A percentile compares a stretch with the other conserved stretches of the same genome.
phyloP scores from a whole-genome alignment of 2,113 vertebrate species.

The Micronycteris hirsuta region DNA sequence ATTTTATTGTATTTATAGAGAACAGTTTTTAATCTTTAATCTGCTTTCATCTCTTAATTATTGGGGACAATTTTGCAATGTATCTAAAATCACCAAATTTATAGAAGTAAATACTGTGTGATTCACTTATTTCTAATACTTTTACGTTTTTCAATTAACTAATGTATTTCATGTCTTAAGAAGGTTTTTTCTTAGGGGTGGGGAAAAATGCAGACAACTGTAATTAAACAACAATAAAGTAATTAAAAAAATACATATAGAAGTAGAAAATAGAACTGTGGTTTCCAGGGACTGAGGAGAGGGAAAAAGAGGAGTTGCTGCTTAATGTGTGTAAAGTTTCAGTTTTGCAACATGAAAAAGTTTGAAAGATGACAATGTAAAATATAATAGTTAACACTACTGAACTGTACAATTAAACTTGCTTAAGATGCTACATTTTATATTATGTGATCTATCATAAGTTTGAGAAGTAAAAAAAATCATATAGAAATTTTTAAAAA shows the following conservation, averaged over 20 bases:
- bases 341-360: not conserved
- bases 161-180: no score
- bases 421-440: not conserved
- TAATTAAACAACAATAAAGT: no score
- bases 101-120: no score
- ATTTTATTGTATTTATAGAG: not conserved
- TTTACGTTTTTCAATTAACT: no score
- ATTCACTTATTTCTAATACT: no score
- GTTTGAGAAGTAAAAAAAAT: not conserved
- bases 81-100: no score
- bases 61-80: not conserved
- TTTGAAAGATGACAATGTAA: not conserved
- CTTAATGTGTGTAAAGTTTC: not conserved
- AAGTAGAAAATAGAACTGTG: no score
- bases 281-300: fast-evolving
- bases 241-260: no score
- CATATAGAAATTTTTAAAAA: not conserved
- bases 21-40: not conserved
- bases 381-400: not conserved
- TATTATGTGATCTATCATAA: not conserved
- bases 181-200: no score
- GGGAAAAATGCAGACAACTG: no score
- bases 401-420: no score
- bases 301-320: not conserved
- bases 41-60: not conserved